phyloP scores from a whole-genome alignment of 2,113 vertebrate genomes.

The Paramormyrops kingsleyae region DNA sequence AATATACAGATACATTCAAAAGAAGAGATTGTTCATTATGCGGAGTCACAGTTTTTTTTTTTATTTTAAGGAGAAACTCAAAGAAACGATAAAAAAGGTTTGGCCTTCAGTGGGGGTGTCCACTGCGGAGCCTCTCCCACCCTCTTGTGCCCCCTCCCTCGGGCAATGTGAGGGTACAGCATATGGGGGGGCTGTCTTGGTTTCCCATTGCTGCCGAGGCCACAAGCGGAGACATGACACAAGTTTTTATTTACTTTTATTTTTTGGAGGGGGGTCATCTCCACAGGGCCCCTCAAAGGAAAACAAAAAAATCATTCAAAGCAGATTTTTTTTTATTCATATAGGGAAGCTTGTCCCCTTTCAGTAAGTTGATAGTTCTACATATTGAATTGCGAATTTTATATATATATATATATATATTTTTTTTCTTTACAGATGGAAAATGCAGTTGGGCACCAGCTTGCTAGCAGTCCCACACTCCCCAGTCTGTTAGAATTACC shows the following conservation, averaged over 20 bases:
- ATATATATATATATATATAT: background rate
- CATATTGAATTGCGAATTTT: background rate
- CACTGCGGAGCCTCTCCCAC: background rate
- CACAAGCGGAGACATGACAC: background rate
- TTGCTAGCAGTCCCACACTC: too few species aligned
- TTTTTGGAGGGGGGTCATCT: background rate
- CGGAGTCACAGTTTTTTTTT: slow-evolving; percentile 54
- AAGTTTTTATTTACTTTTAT: background rate
- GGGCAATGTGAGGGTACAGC: background rate
- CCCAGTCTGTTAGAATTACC: background rate
- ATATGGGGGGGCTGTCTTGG: background rate
- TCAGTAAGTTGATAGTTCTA: background rate
- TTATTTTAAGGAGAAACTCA: slow-evolving; percentile 19
- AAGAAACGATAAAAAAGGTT: background rate
- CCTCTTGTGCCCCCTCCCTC: background rate
- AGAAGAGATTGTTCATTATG: slow-evolving; percentile 53
- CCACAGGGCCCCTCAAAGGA: background rate
- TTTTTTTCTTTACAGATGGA: background rate
- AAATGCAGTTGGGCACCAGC: background rate
- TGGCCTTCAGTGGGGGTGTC: background rate
- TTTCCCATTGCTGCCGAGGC: background rate
- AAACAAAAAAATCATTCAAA: background rate
- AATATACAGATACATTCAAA: slow-evolving; percentile 31
- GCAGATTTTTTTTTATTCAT: background rate
- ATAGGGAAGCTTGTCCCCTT: background rate